Conservation (phyloP, 2,113 vertebrate genomes). For the Strigops habroptila region DNA sequence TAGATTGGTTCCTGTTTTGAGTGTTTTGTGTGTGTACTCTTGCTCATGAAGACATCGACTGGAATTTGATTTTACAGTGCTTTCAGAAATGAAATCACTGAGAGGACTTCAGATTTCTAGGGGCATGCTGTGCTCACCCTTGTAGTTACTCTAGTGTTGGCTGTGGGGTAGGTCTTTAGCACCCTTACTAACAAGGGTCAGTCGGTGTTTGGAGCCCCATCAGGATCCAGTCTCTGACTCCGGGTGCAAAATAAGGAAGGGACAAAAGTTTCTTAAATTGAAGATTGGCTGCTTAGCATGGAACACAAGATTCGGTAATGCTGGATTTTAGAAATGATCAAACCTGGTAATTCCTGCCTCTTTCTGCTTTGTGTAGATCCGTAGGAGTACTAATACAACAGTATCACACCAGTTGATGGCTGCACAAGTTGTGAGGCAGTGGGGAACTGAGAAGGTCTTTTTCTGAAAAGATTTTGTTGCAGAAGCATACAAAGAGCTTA, state of each 20-base stretch:
- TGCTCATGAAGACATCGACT: not conserved
- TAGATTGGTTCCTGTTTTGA: not conserved
- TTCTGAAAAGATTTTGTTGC: not conserved
- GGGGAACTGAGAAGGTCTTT: not conserved
- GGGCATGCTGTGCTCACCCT: not conserved
- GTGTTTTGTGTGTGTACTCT: not conserved
- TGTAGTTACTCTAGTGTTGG: not conserved
- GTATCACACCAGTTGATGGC: rapidly evolving
- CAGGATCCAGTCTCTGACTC: not conserved
- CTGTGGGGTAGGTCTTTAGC: not conserved
- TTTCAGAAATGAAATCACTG: not conserved
- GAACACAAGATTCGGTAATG: not conserved
- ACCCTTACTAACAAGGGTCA: not conserved
- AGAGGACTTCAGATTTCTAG: not conserved
- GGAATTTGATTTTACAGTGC: not conserved
- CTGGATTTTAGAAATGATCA: not conserved
- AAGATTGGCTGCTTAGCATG: rapidly evolving
- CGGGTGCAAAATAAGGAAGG: not conserved
- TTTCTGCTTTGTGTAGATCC: not conserved
- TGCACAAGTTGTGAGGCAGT: not conserved
- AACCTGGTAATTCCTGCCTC: not conserved
- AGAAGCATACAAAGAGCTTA: not conserved
- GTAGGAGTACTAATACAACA: not conserved
- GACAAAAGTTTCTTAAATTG: not conserved
- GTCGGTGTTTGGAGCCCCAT: not conserved